Evolutionary conservation across 2,888 invertebrate genomes (phyloP).

Genomic region (Opisthograptis luteolata): DNA sequence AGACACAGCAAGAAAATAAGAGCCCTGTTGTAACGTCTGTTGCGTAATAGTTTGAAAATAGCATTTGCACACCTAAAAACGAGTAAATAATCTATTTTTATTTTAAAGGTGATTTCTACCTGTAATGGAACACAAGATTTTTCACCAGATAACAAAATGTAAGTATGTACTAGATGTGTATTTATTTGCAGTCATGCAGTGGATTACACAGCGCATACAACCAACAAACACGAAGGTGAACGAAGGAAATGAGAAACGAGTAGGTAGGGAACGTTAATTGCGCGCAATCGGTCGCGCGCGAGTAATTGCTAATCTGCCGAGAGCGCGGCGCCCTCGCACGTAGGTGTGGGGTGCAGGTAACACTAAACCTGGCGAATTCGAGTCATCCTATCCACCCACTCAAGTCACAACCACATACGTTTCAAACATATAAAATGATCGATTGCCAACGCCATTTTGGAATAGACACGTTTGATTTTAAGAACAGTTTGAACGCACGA

Average conservation of each 20-base stretch:
- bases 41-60: constrained; percentile 45
- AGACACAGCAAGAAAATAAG: constrained; percentile 70
- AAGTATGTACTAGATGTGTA: too few species aligned
- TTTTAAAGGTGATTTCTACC: constrained; percentile 22
- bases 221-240: constrained; percentile 37
- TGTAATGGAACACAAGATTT: too few species aligned
- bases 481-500: constrained; percentile 10
- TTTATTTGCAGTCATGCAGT: neutral
- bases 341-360: too few species aligned
- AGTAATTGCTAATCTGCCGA: constrained; percentile 69
- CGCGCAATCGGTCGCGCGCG: constrained; percentile 59
- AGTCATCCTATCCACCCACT: constrained; percentile 28
- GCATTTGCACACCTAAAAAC: constrained; percentile 52
- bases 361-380: constrained; percentile 28
- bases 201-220: neutral
- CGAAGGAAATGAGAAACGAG: constrained; percentile 65
- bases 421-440: constrained; percentile 27
- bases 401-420: constrained; percentile 24
- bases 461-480: constrained; percentile 17
- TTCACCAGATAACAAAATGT: too few species aligned
- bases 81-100: constrained; percentile 37
- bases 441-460: constrained; percentile 26
- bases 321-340: constrained; percentile 42
- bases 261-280: constrained; percentile 55
- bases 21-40: constrained; percentile 47